Evolutionary conservation across 2,797 vertebrate genomes (phyloP).

Genomic region (Lagocephalus sceleratus): DNA sequence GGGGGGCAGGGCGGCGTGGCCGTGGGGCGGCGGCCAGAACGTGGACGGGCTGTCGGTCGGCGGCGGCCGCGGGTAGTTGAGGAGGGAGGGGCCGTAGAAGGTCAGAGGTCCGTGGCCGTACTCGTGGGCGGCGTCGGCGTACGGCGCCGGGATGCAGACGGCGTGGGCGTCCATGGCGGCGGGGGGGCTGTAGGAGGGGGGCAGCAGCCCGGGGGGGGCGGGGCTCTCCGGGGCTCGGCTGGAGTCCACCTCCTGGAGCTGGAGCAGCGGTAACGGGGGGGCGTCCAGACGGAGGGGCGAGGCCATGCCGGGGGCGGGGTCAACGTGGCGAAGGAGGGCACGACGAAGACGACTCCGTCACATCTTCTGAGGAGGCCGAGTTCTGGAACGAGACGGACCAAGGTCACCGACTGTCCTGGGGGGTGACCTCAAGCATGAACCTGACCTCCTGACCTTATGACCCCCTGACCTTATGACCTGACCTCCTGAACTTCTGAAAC

Average conservation of each 20-base stretch:
- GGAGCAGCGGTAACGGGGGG: constrained; percentile 71
- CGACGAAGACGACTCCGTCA: constrained; percentile 20
- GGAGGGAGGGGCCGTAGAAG: constrained; percentile 82
- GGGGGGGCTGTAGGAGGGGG: constrained; percentile 57
- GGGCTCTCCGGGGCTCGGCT: constrained; percentile 70
- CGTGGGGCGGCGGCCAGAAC: constrained; percentile 78
- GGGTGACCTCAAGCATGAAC: too few species aligned
- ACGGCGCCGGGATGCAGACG: constrained; percentile 86
- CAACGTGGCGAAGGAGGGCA: not conserved
- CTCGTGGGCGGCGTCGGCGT: constrained; percentile 80
- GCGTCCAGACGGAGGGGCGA: constrained; percentile 76
- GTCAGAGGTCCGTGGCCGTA: constrained; percentile 73
- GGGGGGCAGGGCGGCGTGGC: constrained; percentile 73
- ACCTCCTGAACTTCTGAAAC: too few species aligned
- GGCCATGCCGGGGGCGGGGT: constrained; percentile 69
- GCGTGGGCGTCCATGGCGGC: constrained; percentile 78
- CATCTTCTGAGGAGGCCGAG: constrained; percentile 31
- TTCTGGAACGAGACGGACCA: constrained; percentile 27
- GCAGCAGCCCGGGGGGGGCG: constrained; percentile 66
- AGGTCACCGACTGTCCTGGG: not conserved
- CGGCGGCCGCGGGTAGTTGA: constrained; percentile 76
- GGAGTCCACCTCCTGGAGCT: constrained; percentile 79
- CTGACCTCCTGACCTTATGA: too few species aligned
- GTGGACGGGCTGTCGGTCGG: constrained; percentile 77
- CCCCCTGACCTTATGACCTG: too few species aligned